phyloP scores from a whole-genome alignment of 53 echinoderm and acorn worm species.

The Antedon mediterranea region DNA sequence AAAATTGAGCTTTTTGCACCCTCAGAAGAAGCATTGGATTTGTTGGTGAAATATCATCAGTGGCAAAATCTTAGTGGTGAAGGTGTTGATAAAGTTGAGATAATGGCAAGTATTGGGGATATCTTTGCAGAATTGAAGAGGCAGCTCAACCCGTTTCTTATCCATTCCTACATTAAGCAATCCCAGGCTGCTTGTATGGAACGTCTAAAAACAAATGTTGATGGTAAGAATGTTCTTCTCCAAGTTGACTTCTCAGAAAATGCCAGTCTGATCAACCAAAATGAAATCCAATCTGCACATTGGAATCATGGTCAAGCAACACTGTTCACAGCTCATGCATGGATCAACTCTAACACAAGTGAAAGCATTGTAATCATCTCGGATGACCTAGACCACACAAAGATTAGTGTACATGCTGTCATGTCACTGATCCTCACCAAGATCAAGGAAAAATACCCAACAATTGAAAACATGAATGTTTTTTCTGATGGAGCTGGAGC shows the following conservation, averaged over 20 bases:
- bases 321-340: slow-evolving; percentile 21
- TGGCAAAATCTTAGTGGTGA: slow-evolving; percentile 10
- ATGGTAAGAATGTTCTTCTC: slow-evolving; percentile 9
- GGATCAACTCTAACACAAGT: too few species aligned
- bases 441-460: background rate
- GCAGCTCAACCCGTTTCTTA: slow-evolving; percentile 7
- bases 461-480: background rate
- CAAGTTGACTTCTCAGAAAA: slow-evolving; percentile 34
- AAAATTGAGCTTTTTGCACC: slow-evolving; percentile 11
- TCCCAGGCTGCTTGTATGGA: slow-evolving; percentile 3
- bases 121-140: slow-evolving; percentile 11
- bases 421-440: background rate
- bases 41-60: slow-evolving; percentile 14
- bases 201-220: slow-evolving; percentile 5
- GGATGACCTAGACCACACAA: too few species aligned
- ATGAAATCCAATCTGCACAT: slow-evolving; percentile 23
- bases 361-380: too few species aligned
- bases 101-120: slow-evolving; percentile 3
- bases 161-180: slow-evolving; percentile 24
- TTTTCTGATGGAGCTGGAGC: slow-evolving; percentile 2
- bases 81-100: slow-evolving; percentile 18
- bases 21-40: background rate
- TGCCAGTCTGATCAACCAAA: slow-evolving; percentile 9
- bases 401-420: too few species aligned
- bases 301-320: slow-evolving; percentile 26